Base-by-base conservation (phyloP, 2,888 invertebrate genomes). In the Cephus runcator region DNA sequence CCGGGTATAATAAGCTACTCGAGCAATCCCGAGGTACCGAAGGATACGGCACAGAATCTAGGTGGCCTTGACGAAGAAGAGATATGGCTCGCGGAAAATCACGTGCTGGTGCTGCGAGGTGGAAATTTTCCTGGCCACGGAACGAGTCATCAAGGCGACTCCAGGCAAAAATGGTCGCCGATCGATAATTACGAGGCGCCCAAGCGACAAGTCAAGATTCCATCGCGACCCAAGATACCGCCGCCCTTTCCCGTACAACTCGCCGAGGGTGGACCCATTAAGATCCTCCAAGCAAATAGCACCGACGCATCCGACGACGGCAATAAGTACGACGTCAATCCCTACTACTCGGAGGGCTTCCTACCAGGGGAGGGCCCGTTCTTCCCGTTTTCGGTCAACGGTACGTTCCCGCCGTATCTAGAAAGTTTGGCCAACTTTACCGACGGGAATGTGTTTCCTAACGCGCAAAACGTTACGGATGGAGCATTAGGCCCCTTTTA, bases 171-270 rank as follows among this genome's bases (percentile, higher is more conserved):
- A 23, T 97, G 97, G 97, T 94, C 95, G 76, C 95, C 97, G 34
- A 96, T 97, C 85, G 97, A 97, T 90, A 94, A 95, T 90, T 97
- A 96, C 91, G 94, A 95, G 91, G 97, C 97, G 83, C 97, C 97
- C 35, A 93, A 94, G 88, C 94, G 97, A 87, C 97, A 96, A 92
- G 96, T 97, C 89, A 97, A 96, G 92, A 94, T 97, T 87, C 97
- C 97, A 73, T 92, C 94, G 76, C 95, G 95, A 91, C 97, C 97
- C 12, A 95, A 95, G 92, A 95, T 97, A 87, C 97, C 97, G 92
- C 97, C 97, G 94, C 97, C 97, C 93, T 97, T 97, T 95, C 97
- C 97, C 90, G 95, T 97, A 92, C 97, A 96, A 93, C 95, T 97
- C 92, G 94, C 94, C 92, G 96, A 97, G 91, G 94, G 95, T 90